Conservation (phyloP, 2,113 vertebrate species). For the Onychorhynchus coronatus region DNA sequence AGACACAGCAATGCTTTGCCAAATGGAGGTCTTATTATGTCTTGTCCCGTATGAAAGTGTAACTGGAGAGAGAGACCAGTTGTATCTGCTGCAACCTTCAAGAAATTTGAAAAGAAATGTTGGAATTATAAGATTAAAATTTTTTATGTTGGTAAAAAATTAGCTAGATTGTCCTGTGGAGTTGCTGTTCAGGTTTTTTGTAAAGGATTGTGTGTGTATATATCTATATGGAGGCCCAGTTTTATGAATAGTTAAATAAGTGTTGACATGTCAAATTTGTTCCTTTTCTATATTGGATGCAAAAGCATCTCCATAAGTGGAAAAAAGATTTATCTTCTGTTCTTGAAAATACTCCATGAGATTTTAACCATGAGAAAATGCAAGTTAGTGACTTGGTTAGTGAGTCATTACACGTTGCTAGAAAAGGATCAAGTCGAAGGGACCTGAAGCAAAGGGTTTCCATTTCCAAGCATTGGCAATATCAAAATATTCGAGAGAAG, state of each 20-base stretch:
- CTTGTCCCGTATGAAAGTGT: background rate
- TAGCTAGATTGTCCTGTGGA: background rate
- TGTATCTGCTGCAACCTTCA: accelerated
- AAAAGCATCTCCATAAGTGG: background rate
- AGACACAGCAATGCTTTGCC: background rate
- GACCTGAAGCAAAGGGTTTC: background rate
- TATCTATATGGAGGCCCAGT: background rate
- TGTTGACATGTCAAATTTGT: background rate
- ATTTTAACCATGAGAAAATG: background rate
- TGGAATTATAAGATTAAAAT: background rate
- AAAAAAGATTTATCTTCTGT: background rate
- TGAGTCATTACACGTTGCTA: background rate
- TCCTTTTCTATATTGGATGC: background rate
- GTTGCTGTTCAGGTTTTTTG: accelerated
- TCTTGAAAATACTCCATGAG: background rate
- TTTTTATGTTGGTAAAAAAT: background rate
- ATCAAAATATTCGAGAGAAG: background rate
- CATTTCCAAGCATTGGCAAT: background rate
- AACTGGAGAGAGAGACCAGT: background rate
- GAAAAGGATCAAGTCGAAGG: background rate
- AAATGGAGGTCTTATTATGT: background rate
- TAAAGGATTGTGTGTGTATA: background rate
- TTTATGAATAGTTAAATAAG: background rate
- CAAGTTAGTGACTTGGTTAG: background rate
- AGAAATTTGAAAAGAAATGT: background rate